Conservation (phyloP, 1,140 invertebrate genomes). For the Stegodyphus dumicola region DNA sequence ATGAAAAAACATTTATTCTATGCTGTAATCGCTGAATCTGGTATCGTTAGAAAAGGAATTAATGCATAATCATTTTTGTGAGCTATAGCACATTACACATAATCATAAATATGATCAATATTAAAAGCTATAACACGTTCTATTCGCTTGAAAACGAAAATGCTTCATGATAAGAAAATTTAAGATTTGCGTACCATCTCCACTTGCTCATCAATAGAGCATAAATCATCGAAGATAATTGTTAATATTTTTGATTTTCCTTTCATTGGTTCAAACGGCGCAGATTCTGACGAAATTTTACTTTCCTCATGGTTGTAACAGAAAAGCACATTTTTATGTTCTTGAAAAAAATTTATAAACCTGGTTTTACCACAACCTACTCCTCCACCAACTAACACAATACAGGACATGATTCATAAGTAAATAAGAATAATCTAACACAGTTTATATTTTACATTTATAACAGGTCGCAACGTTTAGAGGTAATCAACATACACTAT, state of each 20-base stretch:
- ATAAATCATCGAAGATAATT: constrained; percentile 36
- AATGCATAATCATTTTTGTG: not conserved
- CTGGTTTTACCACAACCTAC: constrained; percentile 41
- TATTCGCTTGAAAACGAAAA: not conserved
- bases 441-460: too few relatives aligned
- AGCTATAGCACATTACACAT: not conserved
- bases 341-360: constrained; percentile 8
- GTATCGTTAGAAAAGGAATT: not conserved
- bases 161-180: too few relatives aligned
- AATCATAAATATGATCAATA: not conserved
- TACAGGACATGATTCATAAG: constrained; percentile 13
- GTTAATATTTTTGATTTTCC: not conserved
- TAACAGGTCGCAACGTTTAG: too few relatives aligned
- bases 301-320: not conserved
- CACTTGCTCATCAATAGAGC: constrained; percentile 29
- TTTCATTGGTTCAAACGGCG: not conserved
- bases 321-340: constrained; percentile 10
- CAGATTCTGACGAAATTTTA: not conserved
- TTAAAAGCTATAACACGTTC: not conserved
- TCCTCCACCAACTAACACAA: constrained; percentile 29
- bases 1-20: not conserved
- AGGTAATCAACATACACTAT: too few relatives aligned
- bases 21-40: not conserved
- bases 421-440: not conserved
- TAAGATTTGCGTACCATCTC: constrained; percentile 9